A percentile compares a stretch with the other conserved stretches of the same genome.
Conservation (phyloP, 2,113 vertebrate genomes). For the Gnathonemus echidnorhynchus region DNA sequence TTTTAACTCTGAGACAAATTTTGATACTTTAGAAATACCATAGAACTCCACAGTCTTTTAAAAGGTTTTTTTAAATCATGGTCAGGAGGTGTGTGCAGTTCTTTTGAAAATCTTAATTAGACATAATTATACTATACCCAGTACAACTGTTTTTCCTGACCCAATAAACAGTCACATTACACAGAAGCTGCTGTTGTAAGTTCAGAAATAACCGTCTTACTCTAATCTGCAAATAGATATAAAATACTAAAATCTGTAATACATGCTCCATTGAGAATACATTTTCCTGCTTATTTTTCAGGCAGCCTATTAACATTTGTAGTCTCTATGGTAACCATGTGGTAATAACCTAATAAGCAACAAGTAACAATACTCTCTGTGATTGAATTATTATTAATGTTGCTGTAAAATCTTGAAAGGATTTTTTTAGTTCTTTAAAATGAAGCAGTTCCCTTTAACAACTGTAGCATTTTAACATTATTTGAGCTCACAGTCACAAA, state of each 20-base stretch:
- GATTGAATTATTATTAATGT: background rate
- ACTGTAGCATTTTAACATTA: background rate
- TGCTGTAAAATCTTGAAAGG: background rate
- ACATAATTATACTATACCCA: background rate
- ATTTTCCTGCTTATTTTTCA: background rate
- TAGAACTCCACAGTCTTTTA: background rate
- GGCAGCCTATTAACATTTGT: background rate
- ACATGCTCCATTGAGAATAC: background rate
- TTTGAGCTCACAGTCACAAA: background rate
- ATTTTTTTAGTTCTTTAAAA: background rate
- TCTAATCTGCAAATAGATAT: background rate
- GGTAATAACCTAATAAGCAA: background rate
- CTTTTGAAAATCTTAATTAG: background rate
- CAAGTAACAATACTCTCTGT: background rate
- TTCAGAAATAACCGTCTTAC: background rate
- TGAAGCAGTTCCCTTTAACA: background rate
- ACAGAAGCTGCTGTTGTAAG: background rate
- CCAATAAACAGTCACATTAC: background rate
- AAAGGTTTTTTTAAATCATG: background rate
- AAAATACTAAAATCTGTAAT: background rate
- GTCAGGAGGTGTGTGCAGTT: background rate
- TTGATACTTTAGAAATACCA: background rate
- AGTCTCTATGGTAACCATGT: constrained; percentile 2
- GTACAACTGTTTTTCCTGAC: background rate
- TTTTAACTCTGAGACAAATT: background rate